Percentiles rank a stretch among this genome's conserved stretches.
Conservation (phyloP, 2,888 invertebrate species). For the Cataglyphis altisquamis region DNA sequence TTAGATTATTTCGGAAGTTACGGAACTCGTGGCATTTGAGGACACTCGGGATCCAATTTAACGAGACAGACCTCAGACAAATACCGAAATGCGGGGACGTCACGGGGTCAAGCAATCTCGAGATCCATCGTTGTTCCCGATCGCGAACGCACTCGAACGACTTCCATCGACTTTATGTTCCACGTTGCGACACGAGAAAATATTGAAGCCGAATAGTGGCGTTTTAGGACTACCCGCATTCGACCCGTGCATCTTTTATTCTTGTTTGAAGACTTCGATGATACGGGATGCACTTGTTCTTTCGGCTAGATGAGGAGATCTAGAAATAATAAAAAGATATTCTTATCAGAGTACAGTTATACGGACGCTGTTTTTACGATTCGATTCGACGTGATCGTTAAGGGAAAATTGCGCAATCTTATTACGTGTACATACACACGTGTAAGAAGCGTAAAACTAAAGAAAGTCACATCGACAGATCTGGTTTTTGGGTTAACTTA, state of each 20-base stretch:
- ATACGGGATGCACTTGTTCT: conserved; percentile 1
- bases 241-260: conserved; percentile 57
- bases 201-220: conserved; percentile 22
- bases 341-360: background rate
- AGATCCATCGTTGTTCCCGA: background rate
- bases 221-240: conserved; percentile 46
- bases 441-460: background rate
- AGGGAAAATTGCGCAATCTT: conserved; percentile 1
- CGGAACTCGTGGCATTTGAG: conserved; percentile 1
- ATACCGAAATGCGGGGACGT: background rate
- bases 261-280: conserved; percentile 1
- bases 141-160: background rate
- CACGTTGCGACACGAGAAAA: conserved; percentile 31
- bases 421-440: background rate
- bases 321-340: conserved; percentile 1
- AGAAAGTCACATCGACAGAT: background rate
- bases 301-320: background rate
- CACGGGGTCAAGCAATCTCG: conserved; percentile 12
- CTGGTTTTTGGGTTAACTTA: background rate
- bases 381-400: conserved; percentile 21
- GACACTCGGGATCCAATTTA: conserved; percentile 43
- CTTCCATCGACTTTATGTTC: conserved; percentile 25
- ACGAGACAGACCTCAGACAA: conserved; percentile 6
- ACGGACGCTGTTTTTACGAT: background rate
- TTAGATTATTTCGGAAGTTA: background rate